A percentile compares a stretch with the other conserved stretches of the same genome.
Conservation (phyloP, 1,140 invertebrate species). For the Zaprionus gabonicus region DNA sequence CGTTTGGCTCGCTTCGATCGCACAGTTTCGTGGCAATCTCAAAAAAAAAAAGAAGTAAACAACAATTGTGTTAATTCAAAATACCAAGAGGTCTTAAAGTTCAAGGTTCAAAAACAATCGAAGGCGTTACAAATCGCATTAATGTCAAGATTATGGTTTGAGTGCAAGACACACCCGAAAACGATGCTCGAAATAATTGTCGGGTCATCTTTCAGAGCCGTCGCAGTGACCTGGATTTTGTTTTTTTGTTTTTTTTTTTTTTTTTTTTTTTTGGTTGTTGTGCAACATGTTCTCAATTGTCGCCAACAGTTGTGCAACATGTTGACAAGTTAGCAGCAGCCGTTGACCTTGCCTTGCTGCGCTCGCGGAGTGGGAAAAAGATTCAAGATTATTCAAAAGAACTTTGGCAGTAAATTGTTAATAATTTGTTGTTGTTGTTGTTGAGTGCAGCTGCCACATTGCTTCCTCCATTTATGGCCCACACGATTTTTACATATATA, state of each 20-base stretch:
- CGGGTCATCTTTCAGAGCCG: slow-evolving; percentile 57
- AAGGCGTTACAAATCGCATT: slow-evolving; percentile 49
- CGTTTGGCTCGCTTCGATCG: slow-evolving; percentile 86
- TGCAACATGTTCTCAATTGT: slow-evolving; percentile 39
- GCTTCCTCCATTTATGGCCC: slow-evolving; percentile 52
- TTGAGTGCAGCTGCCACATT: slow-evolving; percentile 34
- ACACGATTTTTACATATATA: slow-evolving; percentile 31
- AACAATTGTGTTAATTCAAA: slow-evolving; percentile 17
- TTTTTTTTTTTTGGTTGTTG: slow-evolving; percentile 43
- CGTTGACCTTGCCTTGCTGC: slow-evolving; percentile 62
- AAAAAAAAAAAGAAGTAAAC: slow-evolving; percentile 38
- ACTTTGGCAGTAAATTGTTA: slow-evolving; percentile 63
- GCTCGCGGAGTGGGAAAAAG: slow-evolving; percentile 53
- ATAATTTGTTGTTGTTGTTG: slow-evolving; percentile 37
- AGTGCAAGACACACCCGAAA: slow-evolving; percentile 17
- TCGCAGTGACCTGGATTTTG: slow-evolving; percentile 60
- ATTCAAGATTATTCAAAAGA: slow-evolving; percentile 47
- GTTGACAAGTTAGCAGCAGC: slow-evolving; percentile 12
- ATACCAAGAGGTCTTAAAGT: slow-evolving; percentile 65
- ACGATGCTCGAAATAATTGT: slow-evolving; percentile 23
- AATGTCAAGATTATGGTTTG: slow-evolving; percentile 60
- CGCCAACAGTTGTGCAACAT: slow-evolving; percentile 26
- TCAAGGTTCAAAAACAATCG: slow-evolving; percentile 53
- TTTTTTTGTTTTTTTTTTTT: slow-evolving; percentile 6
- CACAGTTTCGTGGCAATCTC: slow-evolving; percentile 86